These are phyloP conservation scores for Momotus momota DNA, from an alignment of 2,797 vertebrate species.

Conservation along the genomic window DNA sequence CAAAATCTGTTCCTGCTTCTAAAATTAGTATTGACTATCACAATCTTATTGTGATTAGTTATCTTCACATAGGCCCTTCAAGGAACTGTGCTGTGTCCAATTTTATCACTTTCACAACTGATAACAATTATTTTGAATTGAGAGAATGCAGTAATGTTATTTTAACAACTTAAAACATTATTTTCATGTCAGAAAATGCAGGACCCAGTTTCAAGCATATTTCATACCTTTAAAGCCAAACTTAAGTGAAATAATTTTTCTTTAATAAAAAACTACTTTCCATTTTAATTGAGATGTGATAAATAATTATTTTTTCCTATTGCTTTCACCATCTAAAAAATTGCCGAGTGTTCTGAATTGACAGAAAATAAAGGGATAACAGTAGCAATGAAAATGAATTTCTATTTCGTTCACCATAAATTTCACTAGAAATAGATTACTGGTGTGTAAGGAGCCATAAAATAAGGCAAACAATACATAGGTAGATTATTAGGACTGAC, in stretches of 20 bases:
- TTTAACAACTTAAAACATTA: too few species aligned
- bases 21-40: background rate
- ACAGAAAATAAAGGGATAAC: background rate
- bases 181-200: background rate
- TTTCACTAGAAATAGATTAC: background rate
- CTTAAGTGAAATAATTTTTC: background rate
- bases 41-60: background rate
- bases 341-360: background rate
- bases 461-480: background rate
- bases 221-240: background rate
- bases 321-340: background rate
- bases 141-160: too few species aligned
- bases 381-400: background rate
- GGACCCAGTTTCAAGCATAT: background rate
- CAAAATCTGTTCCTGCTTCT: background rate
- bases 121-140: background rate
- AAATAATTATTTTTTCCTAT: background rate
- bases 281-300: background rate
- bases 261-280: background rate
- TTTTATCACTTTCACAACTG: background rate
- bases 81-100: background rate
- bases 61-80: background rate
- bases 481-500: background rate
- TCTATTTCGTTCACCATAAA: background rate
- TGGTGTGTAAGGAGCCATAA: background rate